Conservation (phyloP, 2,888 invertebrate species). For the Gymnosoma rotundatum region DNA sequence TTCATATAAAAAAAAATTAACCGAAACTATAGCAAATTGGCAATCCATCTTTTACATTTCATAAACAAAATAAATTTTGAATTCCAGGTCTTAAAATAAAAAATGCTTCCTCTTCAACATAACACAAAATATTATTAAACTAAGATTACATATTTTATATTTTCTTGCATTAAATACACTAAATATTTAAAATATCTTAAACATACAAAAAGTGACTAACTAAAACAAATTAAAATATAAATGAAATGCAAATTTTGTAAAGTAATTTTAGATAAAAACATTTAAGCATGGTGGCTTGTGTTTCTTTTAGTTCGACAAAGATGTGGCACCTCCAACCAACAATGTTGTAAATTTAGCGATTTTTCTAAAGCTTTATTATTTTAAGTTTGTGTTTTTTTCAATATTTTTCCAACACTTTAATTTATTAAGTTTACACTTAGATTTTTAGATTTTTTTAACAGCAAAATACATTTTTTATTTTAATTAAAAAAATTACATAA, state of each 20-base stretch:
- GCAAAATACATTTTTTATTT: neutral
- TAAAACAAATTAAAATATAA: conserved; percentile 1
- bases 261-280: neutral
- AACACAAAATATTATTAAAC: too few relatives aligned
- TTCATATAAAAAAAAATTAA: neutral
- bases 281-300: conserved; percentile 2
- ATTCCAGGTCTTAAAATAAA: too few relatives aligned
- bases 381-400: neutral
- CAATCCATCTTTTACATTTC: too few relatives aligned
- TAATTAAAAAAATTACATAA: conserved; percentile 6
- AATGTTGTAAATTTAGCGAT: conserved; percentile 8
- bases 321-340: neutral
- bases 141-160: too few relatives aligned
- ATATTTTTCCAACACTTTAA: neutral
- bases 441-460: neutral
- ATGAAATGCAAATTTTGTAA: neutral
- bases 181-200: neutral
- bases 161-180: too few relatives aligned
- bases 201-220: neutral
- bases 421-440: too few relatives aligned
- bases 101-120: too few relatives aligned
- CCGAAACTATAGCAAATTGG: neutral
- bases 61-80: too few relatives aligned
- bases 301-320: neutral
- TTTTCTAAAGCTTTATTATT: neutral